A percentile compares a stretch with the other conserved stretches of the same genome.
Evolutionary conservation across 2,113 vertebrate genomes (phyloP).

Genomic region (Misgurnus anguillicaudatus): DNA sequence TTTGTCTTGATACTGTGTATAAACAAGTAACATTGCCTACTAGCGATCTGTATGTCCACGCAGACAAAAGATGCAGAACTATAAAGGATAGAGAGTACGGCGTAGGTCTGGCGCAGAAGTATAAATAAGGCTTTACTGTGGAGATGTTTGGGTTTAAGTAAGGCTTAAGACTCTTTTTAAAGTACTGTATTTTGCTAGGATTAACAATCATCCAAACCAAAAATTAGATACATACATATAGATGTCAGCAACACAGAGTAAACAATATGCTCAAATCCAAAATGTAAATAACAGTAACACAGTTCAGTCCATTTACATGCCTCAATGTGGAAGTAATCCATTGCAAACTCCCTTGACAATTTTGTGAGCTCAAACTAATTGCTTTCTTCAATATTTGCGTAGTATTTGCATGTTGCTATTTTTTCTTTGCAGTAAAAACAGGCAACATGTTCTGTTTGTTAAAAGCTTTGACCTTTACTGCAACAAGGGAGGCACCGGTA

Average conservation of each 20-base stretch:
- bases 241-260: neutral
- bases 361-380: conserved; percentile 19
- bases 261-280: neutral
- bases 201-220: neutral
- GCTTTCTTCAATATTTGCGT: conserved; percentile 27
- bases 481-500: neutral
- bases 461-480: conserved; percentile 47
- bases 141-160: conserved; percentile 50
- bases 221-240: neutral
- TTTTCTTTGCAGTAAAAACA: conserved; percentile 21
- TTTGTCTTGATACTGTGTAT: too few species aligned
- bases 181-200: neutral
- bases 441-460: conserved; percentile 33
- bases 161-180: conserved; percentile 55
- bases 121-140: neutral
- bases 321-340: neutral
- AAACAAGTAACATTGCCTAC: too few species aligned
- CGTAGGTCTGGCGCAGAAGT: too few species aligned
- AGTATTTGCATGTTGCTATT: conserved; percentile 41
- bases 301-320: conserved; percentile 1
- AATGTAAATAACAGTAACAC: conserved; percentile 23
- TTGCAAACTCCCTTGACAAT: neutral
- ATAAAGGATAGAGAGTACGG: too few species aligned
- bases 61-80: too few species aligned
- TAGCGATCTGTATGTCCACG: too few species aligned